These are phyloP conservation scores for Opisthocomus hoazin DNA, from an alignment of 2,113 vertebrate genomes.

Conservation along the genomic window DNA sequence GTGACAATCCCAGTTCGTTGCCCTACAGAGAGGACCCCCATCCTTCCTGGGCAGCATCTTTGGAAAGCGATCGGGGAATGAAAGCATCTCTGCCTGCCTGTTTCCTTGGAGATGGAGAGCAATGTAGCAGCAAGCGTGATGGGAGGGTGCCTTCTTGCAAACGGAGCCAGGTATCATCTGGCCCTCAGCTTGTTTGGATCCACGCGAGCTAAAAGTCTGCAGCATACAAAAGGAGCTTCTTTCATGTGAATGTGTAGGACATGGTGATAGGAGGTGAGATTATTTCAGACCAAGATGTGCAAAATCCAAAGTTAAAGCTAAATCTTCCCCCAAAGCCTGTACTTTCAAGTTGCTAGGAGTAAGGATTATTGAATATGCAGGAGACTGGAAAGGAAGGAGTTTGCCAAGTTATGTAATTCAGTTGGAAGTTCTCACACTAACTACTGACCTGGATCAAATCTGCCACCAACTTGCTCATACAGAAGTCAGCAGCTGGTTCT, in stretches of 20 bases:
- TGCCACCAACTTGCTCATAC: not conserved
- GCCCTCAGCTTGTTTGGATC: not conserved
- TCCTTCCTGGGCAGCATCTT: not conserved
- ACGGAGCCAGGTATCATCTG: not conserved
- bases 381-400: not conserved
- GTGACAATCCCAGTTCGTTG: not conserved
- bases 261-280: not conserved
- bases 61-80: not conserved
- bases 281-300: not conserved
- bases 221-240: not conserved
- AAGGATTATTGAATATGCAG: not conserved
- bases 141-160: not conserved
- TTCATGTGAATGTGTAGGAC: not conserved
- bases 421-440: not conserved
- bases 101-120: conserved; percentile 15
- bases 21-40: not conserved
- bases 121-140: not conserved
- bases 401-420: conserved; percentile 35
- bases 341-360: not conserved
- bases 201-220: fast-evolving
- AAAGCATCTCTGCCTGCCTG: not conserved
- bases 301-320: not conserved
- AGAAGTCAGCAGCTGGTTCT: not conserved
- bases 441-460: conserved; percentile 49
- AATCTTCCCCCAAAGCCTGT: not conserved